Evolutionary conservation across 2,888 invertebrate species (phyloP).

Genomic region (Heliconius ismenius): DNA sequence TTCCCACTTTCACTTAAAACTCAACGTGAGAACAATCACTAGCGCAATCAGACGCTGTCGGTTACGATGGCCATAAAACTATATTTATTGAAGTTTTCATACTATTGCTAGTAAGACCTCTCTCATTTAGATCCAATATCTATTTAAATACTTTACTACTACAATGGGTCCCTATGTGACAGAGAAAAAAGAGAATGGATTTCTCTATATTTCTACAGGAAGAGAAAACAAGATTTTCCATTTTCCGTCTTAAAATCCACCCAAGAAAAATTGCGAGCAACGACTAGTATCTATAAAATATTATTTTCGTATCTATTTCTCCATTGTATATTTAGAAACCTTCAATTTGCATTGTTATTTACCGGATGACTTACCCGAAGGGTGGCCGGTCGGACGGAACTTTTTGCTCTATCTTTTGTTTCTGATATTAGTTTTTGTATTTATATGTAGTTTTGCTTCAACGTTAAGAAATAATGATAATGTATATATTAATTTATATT

Average conservation of each 20-base stretch:
- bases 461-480: neutral
- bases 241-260: too few species aligned
- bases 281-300: constrained; percentile 1
- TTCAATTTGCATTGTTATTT: constrained; percentile 47
- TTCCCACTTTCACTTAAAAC: neutral
- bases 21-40: neutral
- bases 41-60: too few species aligned
- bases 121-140: too few species aligned
- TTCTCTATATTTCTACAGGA: too few species aligned
- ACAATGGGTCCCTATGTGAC: too few species aligned
- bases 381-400: constrained; percentile 43
- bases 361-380: constrained; percentile 43
- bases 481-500: neutral
- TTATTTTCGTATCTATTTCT: constrained; percentile 10
- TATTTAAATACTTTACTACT: too few species aligned
- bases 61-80: too few species aligned
- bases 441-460: neutral
- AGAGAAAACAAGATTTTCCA: too few species aligned
- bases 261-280: neutral
- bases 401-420: constrained; percentile 35
- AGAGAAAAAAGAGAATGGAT: too few species aligned
- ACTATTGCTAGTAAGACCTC: too few species aligned
- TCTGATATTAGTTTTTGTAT: constrained; percentile 23
- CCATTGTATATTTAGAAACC: constrained; percentile 34
- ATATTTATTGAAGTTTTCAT: too few species aligned